Conservation (phyloP, 2,113 vertebrate genomes). For the Planiliza haematocheilus region DNA sequence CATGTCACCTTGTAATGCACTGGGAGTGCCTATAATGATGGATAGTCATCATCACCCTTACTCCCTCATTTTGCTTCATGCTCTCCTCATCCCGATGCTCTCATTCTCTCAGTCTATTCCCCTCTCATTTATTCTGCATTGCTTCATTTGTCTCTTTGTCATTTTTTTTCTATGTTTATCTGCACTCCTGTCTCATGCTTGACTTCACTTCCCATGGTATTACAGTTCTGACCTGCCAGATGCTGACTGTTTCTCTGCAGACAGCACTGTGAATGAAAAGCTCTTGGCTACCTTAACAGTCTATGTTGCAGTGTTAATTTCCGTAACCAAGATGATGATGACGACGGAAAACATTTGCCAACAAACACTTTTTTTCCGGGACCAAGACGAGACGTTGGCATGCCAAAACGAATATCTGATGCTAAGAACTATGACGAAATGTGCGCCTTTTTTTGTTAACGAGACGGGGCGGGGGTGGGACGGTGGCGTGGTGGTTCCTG, state of each 20-base stretch:
- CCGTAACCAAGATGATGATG: no score
- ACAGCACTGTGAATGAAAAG: not conserved
- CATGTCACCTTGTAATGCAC: slow-evolving; percentile 62
- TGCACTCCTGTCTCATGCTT: slow-evolving; percentile 4
- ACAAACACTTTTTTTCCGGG: no score
- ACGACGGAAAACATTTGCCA: no score
- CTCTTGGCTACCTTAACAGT: not conserved
- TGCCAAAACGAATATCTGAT: no score
- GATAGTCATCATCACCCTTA: slow-evolving; percentile 57
- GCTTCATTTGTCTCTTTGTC: slow-evolving; percentile 38
- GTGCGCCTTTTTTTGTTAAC: no score
- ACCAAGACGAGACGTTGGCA: no score
- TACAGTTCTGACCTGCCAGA: slow-evolving; percentile 33
- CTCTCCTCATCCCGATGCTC: slow-evolving; percentile 24
- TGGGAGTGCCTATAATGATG: slow-evolving; percentile 59
- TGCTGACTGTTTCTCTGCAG: slow-evolving; percentile 7
- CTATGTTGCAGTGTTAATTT: not conserved
- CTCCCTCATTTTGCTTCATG: slow-evolving; percentile 44
- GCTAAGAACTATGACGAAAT: no score
- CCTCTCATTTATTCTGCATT: slow-evolving; percentile 48
- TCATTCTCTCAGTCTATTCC: slow-evolving; percentile 4
- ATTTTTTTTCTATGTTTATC: slow-evolving; percentile 25
- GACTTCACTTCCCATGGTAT: slow-evolving; percentile 2
- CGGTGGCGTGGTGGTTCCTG: no score
- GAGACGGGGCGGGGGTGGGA: no score